A percentile compares a stretch with the other conserved stretches of the same genome.
phyloP scores from a whole-genome alignment of 2,888 invertebrate species.

The Acleris literana region DNA sequence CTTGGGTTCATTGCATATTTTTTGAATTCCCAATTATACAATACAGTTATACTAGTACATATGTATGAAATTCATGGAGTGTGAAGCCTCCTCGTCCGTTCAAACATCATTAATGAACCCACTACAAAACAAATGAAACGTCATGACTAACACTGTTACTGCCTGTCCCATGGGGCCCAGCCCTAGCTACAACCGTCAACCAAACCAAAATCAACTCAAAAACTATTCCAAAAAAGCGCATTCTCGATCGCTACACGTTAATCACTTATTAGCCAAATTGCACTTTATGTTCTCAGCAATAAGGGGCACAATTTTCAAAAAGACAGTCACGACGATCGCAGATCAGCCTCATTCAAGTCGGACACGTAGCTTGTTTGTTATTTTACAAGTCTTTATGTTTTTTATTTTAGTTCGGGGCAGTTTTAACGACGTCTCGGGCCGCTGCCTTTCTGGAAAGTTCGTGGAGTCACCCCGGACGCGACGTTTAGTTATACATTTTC shows the following conservation, averaged over 20 bases:
- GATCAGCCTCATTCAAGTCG: slow-evolving; percentile 36
- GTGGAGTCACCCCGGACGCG: background rate
- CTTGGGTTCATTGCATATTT: too few relatives aligned
- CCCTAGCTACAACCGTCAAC: slow-evolving; percentile 2
- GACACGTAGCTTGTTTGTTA: slow-evolving; percentile 36
- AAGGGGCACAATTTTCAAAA: slow-evolving; percentile 13
- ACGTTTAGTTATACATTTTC: background rate
- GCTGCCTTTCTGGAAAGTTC: slow-evolving; percentile 11
- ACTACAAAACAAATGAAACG: slow-evolving; percentile 37
- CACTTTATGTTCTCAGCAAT: slow-evolving; percentile 26
- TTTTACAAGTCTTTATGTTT: slow-evolving; percentile 25
- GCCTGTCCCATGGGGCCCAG: slow-evolving; percentile 27
- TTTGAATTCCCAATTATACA: too few relatives aligned
- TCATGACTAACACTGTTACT: slow-evolving; percentile 35
- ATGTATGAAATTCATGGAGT: slow-evolving; percentile 10
- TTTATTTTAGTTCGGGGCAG: slow-evolving; percentile 26
- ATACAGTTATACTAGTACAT: too few relatives aligned
- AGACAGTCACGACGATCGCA: slow-evolving; percentile 13
- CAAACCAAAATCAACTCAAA: slow-evolving; percentile 16
- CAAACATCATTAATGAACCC: slow-evolving; percentile 29
- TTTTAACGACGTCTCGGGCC: slow-evolving; percentile 33
- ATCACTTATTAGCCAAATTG: slow-evolving; percentile 27
- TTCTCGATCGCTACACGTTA: background rate
- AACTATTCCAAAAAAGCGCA: background rate
- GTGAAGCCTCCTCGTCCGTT: slow-evolving; percentile 21